These are phyloP conservation scores for Hoplias malabaricus DNA, from an alignment of 2,113 vertebrate species.

Conservation along the genomic window DNA sequence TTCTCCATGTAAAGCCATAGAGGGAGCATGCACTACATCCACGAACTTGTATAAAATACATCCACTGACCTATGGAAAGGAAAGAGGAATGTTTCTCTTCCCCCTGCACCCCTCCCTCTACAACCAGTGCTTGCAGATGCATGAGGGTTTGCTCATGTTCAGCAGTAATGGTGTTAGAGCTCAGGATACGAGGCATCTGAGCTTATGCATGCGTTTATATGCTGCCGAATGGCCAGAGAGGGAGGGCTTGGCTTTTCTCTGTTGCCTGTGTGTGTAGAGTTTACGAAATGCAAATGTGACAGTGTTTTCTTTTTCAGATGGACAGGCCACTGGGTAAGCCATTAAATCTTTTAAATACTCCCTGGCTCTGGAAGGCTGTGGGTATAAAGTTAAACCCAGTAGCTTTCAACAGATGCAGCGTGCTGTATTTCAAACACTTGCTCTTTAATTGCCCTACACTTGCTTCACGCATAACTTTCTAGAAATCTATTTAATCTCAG, in stretches of 20 bases:
- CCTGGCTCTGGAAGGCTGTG: constrained; percentile 1
- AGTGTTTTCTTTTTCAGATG: constrained; percentile 66
- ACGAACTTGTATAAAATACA: background rate
- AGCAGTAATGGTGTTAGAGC: background rate
- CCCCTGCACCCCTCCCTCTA: constrained; percentile 21
- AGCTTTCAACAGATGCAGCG: background rate
- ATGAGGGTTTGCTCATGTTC: constrained; percentile 42
- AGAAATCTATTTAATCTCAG: background rate
- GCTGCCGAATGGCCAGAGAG: constrained; percentile 34
- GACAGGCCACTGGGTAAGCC: constrained; percentile 60
- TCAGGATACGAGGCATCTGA: background rate
- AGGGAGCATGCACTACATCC: background rate
- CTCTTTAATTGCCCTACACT: background rate
- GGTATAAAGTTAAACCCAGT: background rate
- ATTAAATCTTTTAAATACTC: constrained; percentile 40
- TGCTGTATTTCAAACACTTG: background rate
- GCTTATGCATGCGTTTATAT: constrained; percentile 52
- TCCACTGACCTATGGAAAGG: background rate
- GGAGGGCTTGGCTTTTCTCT: constrained; percentile 24
- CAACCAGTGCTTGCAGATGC: constrained; percentile 45
- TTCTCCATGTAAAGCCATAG: background rate
- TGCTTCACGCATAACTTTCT: background rate
- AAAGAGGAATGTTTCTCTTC: constrained; percentile 41
- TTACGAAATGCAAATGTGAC: constrained; percentile 56
- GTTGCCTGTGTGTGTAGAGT: constrained; percentile 47